phyloP scores from a whole-genome alignment of 1,140 invertebrate genomes.

The Danaus plexippus region DNA sequence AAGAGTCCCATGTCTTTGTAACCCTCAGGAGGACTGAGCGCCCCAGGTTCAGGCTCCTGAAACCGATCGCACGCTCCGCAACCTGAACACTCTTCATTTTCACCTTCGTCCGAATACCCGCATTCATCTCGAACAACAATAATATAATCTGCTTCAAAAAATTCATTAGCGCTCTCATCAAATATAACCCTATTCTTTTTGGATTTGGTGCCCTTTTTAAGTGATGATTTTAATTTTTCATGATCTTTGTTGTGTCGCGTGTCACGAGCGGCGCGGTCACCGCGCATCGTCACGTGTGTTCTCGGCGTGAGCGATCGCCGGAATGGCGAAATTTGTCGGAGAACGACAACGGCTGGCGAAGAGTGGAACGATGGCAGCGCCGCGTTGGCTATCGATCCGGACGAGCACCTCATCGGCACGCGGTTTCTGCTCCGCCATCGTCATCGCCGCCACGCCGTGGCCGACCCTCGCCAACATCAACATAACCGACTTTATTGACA shows the following conservation, averaged over 20 bases:
- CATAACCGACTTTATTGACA: no score
- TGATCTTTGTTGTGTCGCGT: constrained; percentile 69
- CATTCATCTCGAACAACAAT: constrained; percentile 88
- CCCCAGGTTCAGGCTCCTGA: constrained; percentile 81
- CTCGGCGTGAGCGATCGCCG: constrained; percentile 41
- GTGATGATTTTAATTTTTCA: constrained; percentile 67
- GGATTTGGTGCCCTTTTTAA: constrained; percentile 60
- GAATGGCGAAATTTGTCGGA: constrained; percentile 35
- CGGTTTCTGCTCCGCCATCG: constrained; percentile 25
- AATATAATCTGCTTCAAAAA: constrained; percentile 90
- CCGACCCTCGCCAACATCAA: background rate
- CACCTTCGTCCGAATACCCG: constrained; percentile 81
- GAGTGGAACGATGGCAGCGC: constrained; percentile 49
- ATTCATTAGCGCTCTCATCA: constrained; percentile 88
- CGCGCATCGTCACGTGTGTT: constrained; percentile 62
- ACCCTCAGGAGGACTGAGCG: constrained; percentile 87
- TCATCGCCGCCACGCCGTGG: constrained; percentile 13
- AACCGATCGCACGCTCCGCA: constrained; percentile 74
- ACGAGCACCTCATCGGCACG: constrained; percentile 33
- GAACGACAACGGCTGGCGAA: constrained; percentile 22
- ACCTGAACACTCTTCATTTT: constrained; percentile 81
- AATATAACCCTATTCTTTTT: constrained; percentile 86
- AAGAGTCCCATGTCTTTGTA: constrained; percentile 82
- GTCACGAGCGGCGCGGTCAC: constrained; percentile 61
- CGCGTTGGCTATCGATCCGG: constrained; percentile 55